phyloP scores from a whole-genome alignment of 2,113 vertebrate species.

The Melierax canorus region DNA sequence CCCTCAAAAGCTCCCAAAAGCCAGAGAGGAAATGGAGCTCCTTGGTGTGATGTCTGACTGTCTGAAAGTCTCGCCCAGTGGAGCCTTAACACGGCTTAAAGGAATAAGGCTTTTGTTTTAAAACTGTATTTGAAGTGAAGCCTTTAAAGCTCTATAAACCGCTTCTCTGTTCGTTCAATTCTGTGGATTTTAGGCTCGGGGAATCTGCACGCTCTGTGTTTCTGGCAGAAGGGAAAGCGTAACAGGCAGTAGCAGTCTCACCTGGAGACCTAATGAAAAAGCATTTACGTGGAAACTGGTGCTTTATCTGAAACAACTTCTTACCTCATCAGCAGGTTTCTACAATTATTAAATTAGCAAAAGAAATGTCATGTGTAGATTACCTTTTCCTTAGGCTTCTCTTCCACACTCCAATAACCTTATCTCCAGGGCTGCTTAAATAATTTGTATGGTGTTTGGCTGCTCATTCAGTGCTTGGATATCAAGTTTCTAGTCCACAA shows the following conservation, averaged over 20 bases:
- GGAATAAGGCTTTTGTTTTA: conserved; percentile 31
- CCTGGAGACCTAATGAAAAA: background rate
- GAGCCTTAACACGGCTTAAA: background rate
- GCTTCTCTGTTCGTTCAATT: background rate
- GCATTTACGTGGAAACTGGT: background rate
- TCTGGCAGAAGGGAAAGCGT: background rate
- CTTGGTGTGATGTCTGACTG: background rate
- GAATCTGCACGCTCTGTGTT: background rate
- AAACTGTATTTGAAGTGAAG: background rate
- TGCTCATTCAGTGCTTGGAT: background rate
- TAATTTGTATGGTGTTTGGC: background rate
- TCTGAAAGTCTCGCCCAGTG: background rate
- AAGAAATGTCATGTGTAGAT: background rate
- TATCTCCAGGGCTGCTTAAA: background rate
- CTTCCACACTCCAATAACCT: background rate
- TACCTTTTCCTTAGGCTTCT: background rate
- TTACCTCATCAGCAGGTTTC: background rate
- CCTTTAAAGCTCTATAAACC: background rate
- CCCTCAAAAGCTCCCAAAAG: background rate
- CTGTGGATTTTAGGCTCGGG: background rate
- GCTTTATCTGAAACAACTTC: background rate
- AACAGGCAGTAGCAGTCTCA: background rate
- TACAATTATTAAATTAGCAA: background rate
- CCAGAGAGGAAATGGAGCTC: conserved; percentile 26
- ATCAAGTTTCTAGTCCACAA: background rate